Evolutionary conservation across 35 echinoderm and acorn worm genomes (phyloP).

Genomic region (Holothuria glaberrima): DNA sequence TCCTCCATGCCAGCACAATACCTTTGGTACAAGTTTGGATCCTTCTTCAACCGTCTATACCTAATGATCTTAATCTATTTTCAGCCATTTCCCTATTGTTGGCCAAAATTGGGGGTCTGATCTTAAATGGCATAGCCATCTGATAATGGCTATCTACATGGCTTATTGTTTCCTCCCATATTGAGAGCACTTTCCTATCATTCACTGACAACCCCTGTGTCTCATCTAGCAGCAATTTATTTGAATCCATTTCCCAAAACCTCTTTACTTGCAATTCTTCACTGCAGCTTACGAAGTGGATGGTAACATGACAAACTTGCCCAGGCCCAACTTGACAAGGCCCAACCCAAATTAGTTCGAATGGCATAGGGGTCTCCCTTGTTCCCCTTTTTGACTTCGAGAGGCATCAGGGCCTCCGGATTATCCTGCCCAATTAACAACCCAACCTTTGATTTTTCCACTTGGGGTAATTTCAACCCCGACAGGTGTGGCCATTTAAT

Average conservation of each 20-base stretch:
- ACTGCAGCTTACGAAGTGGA: conserved; percentile 40
- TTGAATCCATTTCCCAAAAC: conserved; percentile 56
- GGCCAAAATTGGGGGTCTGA: not conserved
- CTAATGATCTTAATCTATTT: conserved; percentile 53
- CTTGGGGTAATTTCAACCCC: conserved; percentile 55
- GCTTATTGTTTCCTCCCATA: conserved; percentile 53
- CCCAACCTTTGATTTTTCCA: conserved; percentile 40
- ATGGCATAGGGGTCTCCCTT: conserved; percentile 54
- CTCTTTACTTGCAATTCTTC: conserved; percentile 39
- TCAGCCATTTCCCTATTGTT: conserved; percentile 57
- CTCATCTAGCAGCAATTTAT: conserved; percentile 26
- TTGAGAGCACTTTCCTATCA: conserved; percentile 40
- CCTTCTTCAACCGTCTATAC: conserved; percentile 38
- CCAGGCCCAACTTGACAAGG: conserved; percentile 34
- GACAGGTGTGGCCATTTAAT: conserved; percentile 59
- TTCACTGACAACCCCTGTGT: conserved; percentile 14
- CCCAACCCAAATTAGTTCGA: conserved; percentile 44
- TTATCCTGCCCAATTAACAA: conserved; percentile 79
- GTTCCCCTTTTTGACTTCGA: conserved; percentile 51
- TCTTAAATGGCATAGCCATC: conserved; percentile 57
- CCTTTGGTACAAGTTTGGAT: conserved; percentile 42
- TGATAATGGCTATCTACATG: conserved; percentile 53
- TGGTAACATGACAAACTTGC: not conserved
- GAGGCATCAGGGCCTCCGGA: conserved; percentile 54
- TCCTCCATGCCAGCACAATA: conserved; percentile 60